Evolutionary conservation across 1,140 invertebrate genomes (phyloP).

Genomic region (Drosophila ficusphila): DNA sequence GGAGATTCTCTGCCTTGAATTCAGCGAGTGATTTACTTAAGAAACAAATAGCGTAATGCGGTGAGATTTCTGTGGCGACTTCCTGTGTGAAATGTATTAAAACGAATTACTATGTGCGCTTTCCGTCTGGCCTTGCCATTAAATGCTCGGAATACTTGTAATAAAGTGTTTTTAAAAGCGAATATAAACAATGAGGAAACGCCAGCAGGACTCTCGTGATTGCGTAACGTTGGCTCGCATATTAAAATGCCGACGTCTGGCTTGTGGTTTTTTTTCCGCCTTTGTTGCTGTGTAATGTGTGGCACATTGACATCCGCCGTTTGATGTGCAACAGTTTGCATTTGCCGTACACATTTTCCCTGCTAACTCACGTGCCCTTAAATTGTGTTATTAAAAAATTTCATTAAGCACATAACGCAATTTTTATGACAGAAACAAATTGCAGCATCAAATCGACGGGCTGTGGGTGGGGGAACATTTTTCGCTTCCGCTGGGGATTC

Average conservation of each 20-base stretch:
- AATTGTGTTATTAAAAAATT: conserved; percentile 62
- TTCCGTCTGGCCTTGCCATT: conserved; percentile 45
- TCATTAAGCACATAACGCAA: conserved; percentile 56
- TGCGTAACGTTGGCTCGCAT: conserved; percentile 46
- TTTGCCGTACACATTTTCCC: conserved; percentile 45
- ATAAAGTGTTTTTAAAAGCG: conserved; percentile 78
- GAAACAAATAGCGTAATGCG: conserved; percentile 40
- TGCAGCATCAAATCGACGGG: conserved; percentile 30
- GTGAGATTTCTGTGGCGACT: conserved; percentile 8
- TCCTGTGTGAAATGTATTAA: conserved; percentile 23
- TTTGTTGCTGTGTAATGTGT: conserved; percentile 57
- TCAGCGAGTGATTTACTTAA: conserved; percentile 3
- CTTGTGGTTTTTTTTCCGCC: conserved; percentile 13
- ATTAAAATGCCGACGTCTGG: conserved; percentile 68
- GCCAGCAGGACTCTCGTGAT: conserved; percentile 19
- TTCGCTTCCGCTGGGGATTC: conserved; percentile 8
- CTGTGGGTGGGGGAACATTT: conserved; percentile 14
- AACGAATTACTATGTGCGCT: conserved; percentile 3
- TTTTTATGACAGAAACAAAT: conserved; percentile 42
- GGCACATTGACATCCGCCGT: conserved; percentile 67
- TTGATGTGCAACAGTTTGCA: conserved; percentile 75
- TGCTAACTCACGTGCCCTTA: conserved; percentile 35
- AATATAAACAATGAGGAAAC: conserved; percentile 59
- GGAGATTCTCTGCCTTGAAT: conserved; percentile 6
- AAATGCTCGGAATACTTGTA: conserved; percentile 61